Evolutionary conservation across 2,888 invertebrate species (phyloP).

Genomic region (Ryuthela nishihirai): DNA sequence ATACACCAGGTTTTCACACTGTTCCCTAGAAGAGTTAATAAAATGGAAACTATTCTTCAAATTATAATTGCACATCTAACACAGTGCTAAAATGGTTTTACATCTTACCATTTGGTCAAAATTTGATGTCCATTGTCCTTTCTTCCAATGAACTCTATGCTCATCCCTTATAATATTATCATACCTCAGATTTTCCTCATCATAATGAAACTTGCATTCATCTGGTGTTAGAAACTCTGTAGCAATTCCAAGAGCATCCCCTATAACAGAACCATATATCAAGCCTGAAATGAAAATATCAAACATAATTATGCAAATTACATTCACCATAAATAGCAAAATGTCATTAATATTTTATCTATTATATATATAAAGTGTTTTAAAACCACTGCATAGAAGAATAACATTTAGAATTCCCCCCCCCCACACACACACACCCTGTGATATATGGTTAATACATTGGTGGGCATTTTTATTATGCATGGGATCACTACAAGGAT

Average conservation of each 20-base stretch:
- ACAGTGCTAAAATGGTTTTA: too few species aligned
- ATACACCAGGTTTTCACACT: too few species aligned
- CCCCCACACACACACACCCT: too few species aligned
- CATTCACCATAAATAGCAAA: not conserved
- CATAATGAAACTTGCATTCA: constrained; percentile 51
- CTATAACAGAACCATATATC: constrained; percentile 31
- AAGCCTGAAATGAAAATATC: constrained; percentile 10
- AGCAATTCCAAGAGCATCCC: constrained; percentile 30
- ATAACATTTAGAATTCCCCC: too few species aligned
- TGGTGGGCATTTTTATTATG: too few species aligned
- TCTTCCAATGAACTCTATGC: constrained; percentile 49
- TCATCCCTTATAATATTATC: constrained; percentile 49
- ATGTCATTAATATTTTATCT: not conserved
- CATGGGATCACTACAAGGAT: too few species aligned
- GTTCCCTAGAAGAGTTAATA: too few species aligned
- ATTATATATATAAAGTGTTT: too few species aligned
- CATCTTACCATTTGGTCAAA: constrained; percentile 51
- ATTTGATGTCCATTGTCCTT: constrained; percentile 52
- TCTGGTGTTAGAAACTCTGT: constrained; percentile 47
- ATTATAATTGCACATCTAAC: too few species aligned
- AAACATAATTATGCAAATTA: not conserved
- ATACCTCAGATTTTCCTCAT: constrained; percentile 45
- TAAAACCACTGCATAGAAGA: too few species aligned
- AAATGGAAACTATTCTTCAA: too few species aligned
- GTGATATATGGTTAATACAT: too few species aligned